These are phyloP conservation scores for Entomyzon cyanotis DNA, from an alignment of 2,113 vertebrate genomes.

Conservation along the genomic window DNA sequence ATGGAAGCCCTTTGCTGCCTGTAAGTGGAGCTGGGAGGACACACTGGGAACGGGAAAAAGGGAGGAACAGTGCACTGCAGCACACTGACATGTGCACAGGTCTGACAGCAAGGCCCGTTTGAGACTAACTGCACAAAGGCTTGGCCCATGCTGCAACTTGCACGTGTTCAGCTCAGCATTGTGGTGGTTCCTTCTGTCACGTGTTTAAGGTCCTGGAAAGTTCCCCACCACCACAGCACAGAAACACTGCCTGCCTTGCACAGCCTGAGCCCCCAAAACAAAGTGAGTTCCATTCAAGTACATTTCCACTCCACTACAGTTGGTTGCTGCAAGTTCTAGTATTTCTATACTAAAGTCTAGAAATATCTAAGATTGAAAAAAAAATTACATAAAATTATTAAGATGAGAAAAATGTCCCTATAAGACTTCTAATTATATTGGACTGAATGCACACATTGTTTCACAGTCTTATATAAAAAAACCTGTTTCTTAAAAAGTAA, in stretches of 20 bases:
- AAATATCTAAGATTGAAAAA: not conserved
- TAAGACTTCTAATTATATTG: not conserved
- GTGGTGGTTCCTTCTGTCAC: not conserved
- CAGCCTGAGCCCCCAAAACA: not conserved
- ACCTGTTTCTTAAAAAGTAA: not conserved
- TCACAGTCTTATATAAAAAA: not conserved
- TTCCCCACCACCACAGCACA: not conserved
- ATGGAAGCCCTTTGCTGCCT: not conserved
- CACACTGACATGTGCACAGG: rapidly evolving
- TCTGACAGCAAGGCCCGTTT: not conserved
- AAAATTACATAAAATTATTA: not conserved
- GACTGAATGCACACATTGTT: not conserved
- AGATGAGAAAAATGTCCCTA: not conserved
- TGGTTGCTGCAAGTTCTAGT: not conserved
- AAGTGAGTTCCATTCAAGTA: not conserved
- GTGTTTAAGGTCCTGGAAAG: not conserved
- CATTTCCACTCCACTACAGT: not conserved
- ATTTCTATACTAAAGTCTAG: not conserved
- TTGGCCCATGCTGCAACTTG: not conserved
- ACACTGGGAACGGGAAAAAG: not conserved
- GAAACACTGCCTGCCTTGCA: not conserved
- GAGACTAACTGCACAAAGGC: not conserved
- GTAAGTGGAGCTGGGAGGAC: not conserved
- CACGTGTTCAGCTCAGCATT: not conserved
- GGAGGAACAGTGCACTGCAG: not conserved